These are phyloP conservation scores for Pituophis catenifer DNA, from an alignment of 2,113 vertebrate genomes.

Conservation along the genomic window DNA sequence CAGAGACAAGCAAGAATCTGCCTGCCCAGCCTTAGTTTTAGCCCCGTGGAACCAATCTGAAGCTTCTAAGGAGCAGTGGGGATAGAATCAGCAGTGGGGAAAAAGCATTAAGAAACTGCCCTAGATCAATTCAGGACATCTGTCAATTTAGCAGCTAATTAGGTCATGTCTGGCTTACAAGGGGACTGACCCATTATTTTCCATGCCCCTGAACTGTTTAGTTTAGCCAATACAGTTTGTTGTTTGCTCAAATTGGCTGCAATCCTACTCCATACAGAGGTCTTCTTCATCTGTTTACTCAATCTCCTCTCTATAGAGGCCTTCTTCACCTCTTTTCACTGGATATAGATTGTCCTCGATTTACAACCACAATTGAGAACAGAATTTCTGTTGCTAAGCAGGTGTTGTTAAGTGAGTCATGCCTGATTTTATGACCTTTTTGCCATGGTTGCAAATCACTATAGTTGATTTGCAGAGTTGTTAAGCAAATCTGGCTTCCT, in stretches of 20 bases:
- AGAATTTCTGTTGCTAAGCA: not conserved
- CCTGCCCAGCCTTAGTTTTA: not conserved
- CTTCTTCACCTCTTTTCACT: not conserved
- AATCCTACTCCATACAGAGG: not conserved
- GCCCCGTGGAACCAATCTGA: not conserved
- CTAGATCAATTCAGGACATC: not conserved
- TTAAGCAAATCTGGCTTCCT: not conserved
- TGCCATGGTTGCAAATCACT: not conserved
- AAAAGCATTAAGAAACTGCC: not conserved
- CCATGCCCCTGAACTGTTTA: not conserved
- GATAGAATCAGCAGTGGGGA: not conserved
- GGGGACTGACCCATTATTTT: not conserved
- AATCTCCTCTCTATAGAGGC: not conserved
- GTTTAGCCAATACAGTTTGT: not conserved
- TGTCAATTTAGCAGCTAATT: not conserved
- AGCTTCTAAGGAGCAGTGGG: not conserved
- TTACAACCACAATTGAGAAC: not conserved
- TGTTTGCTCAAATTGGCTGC: not conserved
- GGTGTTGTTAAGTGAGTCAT: too few species aligned
- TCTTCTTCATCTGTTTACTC: not conserved
- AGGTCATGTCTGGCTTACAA: not conserved
- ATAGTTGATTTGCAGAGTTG: not conserved
- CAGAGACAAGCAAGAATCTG: not conserved
- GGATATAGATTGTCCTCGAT: not conserved
- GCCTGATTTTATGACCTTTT: not conserved